Base-by-base conservation (phyloP, 2,113 vertebrate genomes). In the Pongo abelii region DNA sequence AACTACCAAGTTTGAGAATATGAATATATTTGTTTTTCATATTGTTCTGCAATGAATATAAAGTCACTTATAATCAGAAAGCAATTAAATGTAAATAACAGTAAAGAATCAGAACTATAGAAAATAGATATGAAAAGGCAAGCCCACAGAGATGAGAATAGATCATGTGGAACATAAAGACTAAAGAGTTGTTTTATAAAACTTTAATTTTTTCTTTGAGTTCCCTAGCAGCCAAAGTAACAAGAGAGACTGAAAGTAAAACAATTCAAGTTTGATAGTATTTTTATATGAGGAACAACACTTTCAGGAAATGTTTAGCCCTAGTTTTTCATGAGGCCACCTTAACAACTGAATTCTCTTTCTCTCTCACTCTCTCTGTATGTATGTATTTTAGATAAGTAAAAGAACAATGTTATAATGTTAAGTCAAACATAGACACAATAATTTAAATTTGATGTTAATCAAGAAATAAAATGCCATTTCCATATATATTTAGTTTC, bases 181-280 rank as follows among this genome's bases (percentile, higher is more conserved):
- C 32, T 61, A 43, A 90, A 85, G 18, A 89, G 3, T 35, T 87
- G 16, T 93, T 91, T 48, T 80, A 85, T 83, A 25, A 91, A 67
- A 50, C 8, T 80, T 96, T 57, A 93, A 30, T n/a, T 30, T 96
- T 80, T 23, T 78, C 38, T 70, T 80, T 81, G 85, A 89, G 59
- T 91, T 91, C 75, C 79, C 35, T 69, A 84, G 67, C n/a, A 93
- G 89, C 20, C 38, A 69, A 93, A 94, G 46, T 93, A 93, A 61
- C 22, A 91, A 91, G 8, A 18, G 18, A 94, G 9, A 67, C 18
- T 72, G 38, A 27, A 79, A 91, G 52, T 74, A 93, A 77, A 85
- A 74, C 40, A 83, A 43, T 84, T 93, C 11, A 72, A 93, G 30
- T 91, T 87, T 57, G 18, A 16, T 84, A 78, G 79, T 89, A 85